Base-by-base conservation (phyloP, 2,797 vertebrate species). In the Schizopygopsis malacanthus region DNA sequence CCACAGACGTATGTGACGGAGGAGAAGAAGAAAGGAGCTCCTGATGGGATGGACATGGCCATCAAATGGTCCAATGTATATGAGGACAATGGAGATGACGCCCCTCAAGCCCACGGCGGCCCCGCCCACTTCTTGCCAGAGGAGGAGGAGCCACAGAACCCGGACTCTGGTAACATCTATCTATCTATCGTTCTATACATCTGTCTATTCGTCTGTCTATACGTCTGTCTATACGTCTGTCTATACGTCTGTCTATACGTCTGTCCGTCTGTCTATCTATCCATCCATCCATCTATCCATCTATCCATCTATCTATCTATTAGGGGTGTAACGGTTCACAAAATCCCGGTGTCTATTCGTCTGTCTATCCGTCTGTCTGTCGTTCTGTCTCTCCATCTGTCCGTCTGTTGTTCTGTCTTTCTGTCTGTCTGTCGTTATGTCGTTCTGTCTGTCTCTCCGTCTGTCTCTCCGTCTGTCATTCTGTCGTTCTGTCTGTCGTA, bases 11-110 rank as follows among this genome's bases (percentile, higher is more conserved):
- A 98, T 78, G 50, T 91, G 33, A 56, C 93, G 0, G 97, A 97
- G 91, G 96, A 96, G 93, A 97, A 91, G 92, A 96, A 97, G 90
- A 96, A 95, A 10, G 96, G 96, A 2, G 94, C 97, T 0, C 96
- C 96, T 0, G 96, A 97, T 0, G 97, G 97, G 22, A 94, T 96
- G 90, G 98, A 99, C 90, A 98, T 99, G 98, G 98, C 98, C 39
- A 98, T 99, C 61, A 99, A 98, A 88, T 99, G 98, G 98, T 99
- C 98, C 84, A 97, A 96, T 73, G 97, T 99, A 70, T 99, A 99
- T 11, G 97, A 99, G 88, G 98, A 99, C 94, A 99, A 99, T 4
- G 98, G 98, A 2, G 97, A 97, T 0, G 98, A 99, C 9, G 97
- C 97, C 50, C 98, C 98, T 0, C 94, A 95, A 39, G 89, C 94